Evolutionary conservation across 1,140 invertebrate genomes (phyloP).

Genomic region (Mamestra configurata): DNA sequence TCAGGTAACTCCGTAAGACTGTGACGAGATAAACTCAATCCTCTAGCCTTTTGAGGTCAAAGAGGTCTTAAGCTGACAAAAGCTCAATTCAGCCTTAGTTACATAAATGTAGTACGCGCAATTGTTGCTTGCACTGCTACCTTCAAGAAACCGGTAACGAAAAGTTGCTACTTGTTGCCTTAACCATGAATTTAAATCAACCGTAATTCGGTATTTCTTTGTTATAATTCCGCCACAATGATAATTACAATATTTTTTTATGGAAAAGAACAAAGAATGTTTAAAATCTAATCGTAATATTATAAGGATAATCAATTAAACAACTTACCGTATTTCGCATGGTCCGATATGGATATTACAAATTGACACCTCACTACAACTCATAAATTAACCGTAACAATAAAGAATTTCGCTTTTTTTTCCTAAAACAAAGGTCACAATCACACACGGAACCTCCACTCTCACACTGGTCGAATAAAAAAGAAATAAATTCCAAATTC

Average conservation of each 20-base stretch:
- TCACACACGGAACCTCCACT: constrained; percentile 51
- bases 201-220: background rate
- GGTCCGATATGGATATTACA: constrained; percentile 29
- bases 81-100: constrained; percentile 28
- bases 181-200: constrained; percentile 14
- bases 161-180: constrained; percentile 25
- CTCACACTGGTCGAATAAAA: constrained; percentile 62
- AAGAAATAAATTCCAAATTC: constrained; percentile 62
- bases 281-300: background rate
- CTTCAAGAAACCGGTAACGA: background rate
- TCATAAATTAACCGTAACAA: constrained; percentile 29
- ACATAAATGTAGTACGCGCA: constrained; percentile 12
- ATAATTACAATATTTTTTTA: background rate
- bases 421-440: constrained; percentile 57
- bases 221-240: background rate
- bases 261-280: background rate
- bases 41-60: constrained; percentile 17
- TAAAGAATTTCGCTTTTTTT: constrained; percentile 31
- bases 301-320: background rate
- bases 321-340: constrained; percentile 41
- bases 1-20: constrained; percentile 1
- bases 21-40: background rate
- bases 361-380: constrained; percentile 26
- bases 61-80: constrained; percentile 5
- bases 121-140: constrained; percentile 12